phyloP scores from a whole-genome alignment of 2,113 vertebrate species.

The Lota lota region DNA sequence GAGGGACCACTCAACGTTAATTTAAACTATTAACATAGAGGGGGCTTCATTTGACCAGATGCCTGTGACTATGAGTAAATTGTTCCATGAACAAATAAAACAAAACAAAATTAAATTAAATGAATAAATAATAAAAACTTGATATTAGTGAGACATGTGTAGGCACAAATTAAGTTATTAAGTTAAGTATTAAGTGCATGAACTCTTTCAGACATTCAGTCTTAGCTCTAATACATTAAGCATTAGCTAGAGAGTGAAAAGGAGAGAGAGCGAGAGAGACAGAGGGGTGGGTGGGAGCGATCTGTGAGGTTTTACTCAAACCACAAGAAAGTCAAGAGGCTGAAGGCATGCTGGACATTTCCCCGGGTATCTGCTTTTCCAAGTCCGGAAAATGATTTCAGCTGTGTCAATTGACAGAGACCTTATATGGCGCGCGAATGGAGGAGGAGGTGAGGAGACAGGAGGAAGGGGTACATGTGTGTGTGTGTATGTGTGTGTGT shows the following conservation, averaged over 20 bases:
- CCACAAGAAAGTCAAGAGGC: constrained; percentile 66
- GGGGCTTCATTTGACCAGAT: constrained; percentile 11
- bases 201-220: too few relatives aligned
- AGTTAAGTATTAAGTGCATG: too few relatives aligned
- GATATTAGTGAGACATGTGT: not conserved
- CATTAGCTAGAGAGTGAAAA: constrained; percentile 6
- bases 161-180: too few relatives aligned
- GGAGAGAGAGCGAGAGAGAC: constrained; percentile 21
- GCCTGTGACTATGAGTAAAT: constrained; percentile 59
- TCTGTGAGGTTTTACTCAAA: constrained; percentile 61
- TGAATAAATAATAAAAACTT: not conserved
- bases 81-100: constrained; percentile 41
- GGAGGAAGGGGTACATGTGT: constrained; percentile 39
- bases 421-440: constrained; percentile 55
- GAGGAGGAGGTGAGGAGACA: constrained; percentile 50
- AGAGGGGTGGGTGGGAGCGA: constrained; percentile 43
- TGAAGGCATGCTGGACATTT: constrained; percentile 56
- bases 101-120: not conserved
- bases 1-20: too few relatives aligned
- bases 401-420: constrained; percentile 68
- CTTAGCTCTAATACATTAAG: too few relatives aligned
- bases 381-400: constrained; percentile 68
- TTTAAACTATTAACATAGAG: not conserved
- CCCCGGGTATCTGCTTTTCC: constrained; percentile 49
- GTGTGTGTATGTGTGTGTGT: too few relatives aligned